phyloP scores from a whole-genome alignment of 2,113 vertebrate species.

The Anarrhichthys ocellatus region DNA sequence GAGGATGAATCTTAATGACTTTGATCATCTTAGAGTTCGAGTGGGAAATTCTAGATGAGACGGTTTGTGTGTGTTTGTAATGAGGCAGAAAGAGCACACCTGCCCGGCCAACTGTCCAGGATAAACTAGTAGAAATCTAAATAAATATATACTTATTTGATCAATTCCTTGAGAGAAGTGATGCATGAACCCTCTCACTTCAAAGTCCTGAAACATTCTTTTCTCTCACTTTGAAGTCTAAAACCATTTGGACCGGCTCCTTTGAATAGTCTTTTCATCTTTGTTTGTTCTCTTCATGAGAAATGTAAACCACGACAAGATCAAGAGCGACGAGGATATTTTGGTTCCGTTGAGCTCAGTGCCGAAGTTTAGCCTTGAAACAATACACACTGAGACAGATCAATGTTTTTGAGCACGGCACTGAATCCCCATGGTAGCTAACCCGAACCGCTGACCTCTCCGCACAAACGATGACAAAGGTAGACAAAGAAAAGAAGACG shows the following conservation, averaged over 20 bases:
- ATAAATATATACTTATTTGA: conserved; percentile 21
- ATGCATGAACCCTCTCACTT: conserved; percentile 25
- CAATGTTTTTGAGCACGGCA: not conserved
- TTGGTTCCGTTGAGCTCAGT: conserved; percentile 27
- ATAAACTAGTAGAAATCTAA: not conserved
- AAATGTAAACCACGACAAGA: not conserved
- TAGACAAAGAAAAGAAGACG: not conserved
- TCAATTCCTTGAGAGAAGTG: conserved; percentile 15
- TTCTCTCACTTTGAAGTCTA: conserved; percentile 44
- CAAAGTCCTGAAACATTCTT: conserved; percentile 29
- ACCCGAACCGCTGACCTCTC: not conserved
- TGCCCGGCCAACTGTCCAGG: not conserved
- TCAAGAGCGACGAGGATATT: conserved; percentile 29
- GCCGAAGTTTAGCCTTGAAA: conserved; percentile 40
- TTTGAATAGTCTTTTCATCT: conserved; percentile 28
- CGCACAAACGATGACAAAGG: no score
- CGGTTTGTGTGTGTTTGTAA: conserved; percentile 20
- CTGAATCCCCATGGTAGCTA: not conserved
- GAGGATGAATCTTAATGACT: no score
- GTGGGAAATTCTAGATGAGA: not conserved
- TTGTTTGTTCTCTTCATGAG: conserved; percentile 43
- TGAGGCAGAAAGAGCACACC: conserved; percentile 3
- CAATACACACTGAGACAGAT: not conserved
- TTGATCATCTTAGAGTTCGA: no score
- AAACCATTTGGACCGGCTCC: conserved; percentile 25